These are phyloP conservation scores for Lumbricus terrestris DNA, from an alignment of 2,888 invertebrate genomes.

Conservation along the genomic window DNA sequence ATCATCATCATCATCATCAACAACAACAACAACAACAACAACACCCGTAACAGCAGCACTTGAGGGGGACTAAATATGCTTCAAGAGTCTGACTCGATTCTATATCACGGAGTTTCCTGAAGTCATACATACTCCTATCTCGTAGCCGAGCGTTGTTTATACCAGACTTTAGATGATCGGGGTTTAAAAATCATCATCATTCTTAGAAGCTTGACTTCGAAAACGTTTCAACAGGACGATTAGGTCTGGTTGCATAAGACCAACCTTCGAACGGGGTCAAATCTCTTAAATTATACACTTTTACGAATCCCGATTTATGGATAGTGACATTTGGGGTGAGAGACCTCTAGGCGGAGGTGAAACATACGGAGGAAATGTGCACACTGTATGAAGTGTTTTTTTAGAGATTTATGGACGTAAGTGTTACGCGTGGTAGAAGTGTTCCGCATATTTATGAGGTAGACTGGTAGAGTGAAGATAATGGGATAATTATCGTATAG, in stretches of 20 bases:
- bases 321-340: too few species aligned
- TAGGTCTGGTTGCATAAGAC: not conserved
- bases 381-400: too few species aligned
- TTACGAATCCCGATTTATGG: not conserved
- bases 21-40: conserved; percentile 13
- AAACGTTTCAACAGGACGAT: not conserved
- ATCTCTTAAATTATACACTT: not conserved
- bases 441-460: too few species aligned
- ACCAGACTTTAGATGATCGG: not conserved
- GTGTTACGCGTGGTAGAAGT: too few species aligned
- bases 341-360: too few species aligned
- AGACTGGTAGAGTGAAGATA: too few species aligned
- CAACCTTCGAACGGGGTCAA: not conserved
- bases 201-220: not conserved
- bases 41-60: not conserved
- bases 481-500: too few species aligned
- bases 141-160: not conserved
- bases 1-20: not conserved
- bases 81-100: not conserved
- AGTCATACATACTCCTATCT: not conserved
- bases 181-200: not conserved
- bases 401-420: too few species aligned
- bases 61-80: too few species aligned
- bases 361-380: too few species aligned
- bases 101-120: not conserved